Evolutionary conservation across 1,140 invertebrate genomes (phyloP), one percentile per base, ranked within the genome.

Genomic region (Listronotus oregonensis): DNA sequence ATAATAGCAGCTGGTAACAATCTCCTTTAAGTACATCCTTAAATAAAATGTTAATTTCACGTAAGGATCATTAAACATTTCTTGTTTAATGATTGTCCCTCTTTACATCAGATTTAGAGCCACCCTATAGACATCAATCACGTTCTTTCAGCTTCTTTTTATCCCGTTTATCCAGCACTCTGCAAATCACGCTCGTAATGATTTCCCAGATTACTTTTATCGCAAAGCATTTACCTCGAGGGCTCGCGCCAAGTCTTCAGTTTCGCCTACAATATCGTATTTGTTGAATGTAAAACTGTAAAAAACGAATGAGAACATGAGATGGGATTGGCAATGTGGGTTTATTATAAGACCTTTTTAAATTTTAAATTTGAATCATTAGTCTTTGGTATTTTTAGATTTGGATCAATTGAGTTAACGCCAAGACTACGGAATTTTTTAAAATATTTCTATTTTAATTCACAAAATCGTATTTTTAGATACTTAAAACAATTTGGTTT

Each of bases 191-290:
- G 17, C 2, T 11, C 46, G 46, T 49, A 49, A 49, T 49, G 46
- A 49, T 49, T 21, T 49, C 18, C 46, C 18, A 49, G 46, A 49
- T 49, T 49, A 49, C 46, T 49, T 49, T 49, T 49, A 44, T 15
- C 43, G 17, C n/a, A 44, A 18, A 18, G n/a, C 43, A 44, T 18
- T 18, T 15, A 44, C n/a, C 43, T 9, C 1, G 17, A 44, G 43
- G 43, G 14, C 43, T 14, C 43, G 39, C n/a, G 7, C n/a, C 17
- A 44, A 44, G 17, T 14, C 14, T 44, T 14, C n/a, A 12, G n/a
- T 15, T 44, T 18, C 17, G n/a, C n/a, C n/a, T 44, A 14, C 42
- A 18, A 3, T 3, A 7, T 40, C n/a, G 10, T 44, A 14, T 14
- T 44, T 15, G 42, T 44, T 44, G n/a, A 44, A 14, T 15, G 42